Percentiles rank a stretch among this genome's conserved stretches.
phyloP scores from a whole-genome alignment of 2,888 invertebrate species.

The Cephus rjabovi region DNA sequence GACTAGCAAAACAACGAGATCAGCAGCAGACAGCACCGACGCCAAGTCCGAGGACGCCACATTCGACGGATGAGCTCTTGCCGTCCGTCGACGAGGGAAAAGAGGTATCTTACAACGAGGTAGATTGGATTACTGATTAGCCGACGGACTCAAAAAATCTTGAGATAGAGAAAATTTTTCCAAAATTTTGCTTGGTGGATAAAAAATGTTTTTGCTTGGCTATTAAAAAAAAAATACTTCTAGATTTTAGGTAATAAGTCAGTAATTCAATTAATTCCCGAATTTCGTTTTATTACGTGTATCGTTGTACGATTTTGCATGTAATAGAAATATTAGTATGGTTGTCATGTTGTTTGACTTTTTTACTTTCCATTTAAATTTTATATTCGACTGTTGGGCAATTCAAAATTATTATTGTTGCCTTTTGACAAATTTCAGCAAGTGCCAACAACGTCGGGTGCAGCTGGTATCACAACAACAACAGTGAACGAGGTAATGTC shows the following conservation, averaged over 20 bases:
- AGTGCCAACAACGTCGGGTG: conserved; percentile 56
- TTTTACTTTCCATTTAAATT: not conserved
- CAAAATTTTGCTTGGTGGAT: not conserved
- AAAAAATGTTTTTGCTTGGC: not conserved
- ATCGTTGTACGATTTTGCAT: not conserved
- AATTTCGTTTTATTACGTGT: not conserved
- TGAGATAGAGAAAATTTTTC: not conserved
- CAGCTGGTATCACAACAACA: conserved; percentile 19
- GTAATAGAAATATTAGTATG: not conserved
- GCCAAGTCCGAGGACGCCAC: conserved; percentile 84
- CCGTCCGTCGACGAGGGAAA: conserved; percentile 84
- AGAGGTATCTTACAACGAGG: conserved; percentile 71
- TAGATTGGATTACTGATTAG: conserved; percentile 23
- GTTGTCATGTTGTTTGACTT: not conserved
- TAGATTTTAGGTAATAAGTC: not conserved
- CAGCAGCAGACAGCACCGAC: conserved; percentile 70
- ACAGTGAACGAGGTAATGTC: conserved; percentile 35
- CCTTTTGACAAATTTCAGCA: conserved; percentile 34
- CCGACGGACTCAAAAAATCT: not conserved
- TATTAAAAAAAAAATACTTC: not conserved
- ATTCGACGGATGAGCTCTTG: conserved; percentile 85
- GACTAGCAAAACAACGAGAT: conserved; percentile 77
- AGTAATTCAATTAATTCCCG: not conserved
- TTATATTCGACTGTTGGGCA: not conserved
- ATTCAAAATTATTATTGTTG: not conserved